phyloP scores from a whole-genome alignment of 2,888 invertebrate species.

The Nomada fucata region DNA sequence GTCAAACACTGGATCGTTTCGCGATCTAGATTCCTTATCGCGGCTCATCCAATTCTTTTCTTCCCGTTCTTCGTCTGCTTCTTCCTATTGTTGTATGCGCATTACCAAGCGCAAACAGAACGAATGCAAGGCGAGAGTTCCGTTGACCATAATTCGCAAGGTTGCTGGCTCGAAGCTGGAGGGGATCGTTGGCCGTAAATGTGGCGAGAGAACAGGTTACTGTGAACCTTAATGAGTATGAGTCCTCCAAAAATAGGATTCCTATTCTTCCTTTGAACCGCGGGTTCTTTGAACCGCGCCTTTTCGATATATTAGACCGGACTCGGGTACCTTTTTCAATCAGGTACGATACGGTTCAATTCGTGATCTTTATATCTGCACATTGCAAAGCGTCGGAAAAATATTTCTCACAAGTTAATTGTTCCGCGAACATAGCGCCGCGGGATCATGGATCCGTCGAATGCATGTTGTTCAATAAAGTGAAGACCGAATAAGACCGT shows the following conservation, averaged over 20 bases:
- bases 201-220: slow-evolving; percentile 44
- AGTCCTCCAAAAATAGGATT: slow-evolving; percentile 25
- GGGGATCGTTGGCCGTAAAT: slow-evolving; percentile 31
- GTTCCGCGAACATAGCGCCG: not conserved
- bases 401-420: not conserved
- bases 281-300: not conserved
- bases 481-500: slow-evolving; percentile 74
- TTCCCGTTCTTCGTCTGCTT: slow-evolving; percentile 3
- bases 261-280: slow-evolving; percentile 9
- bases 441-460: slow-evolving; percentile 4
- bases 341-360: not conserved
- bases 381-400: not conserved
- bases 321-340: not conserved
- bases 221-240: slow-evolving; percentile 28
- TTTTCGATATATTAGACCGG: not conserved
- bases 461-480: slow-evolving; percentile 66
- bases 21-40: slow-evolving; percentile 9
- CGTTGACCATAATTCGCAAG: slow-evolving; percentile 44
- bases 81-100: slow-evolving; percentile 3
- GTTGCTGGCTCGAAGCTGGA: slow-evolving; percentile 22
- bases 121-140: slow-evolving; percentile 30
- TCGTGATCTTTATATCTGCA: not conserved
- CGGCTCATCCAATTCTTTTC: too few relatives aligned
- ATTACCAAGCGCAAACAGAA: slow-evolving; percentile 27
- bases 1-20: not conserved